Evolutionary conservation across 2,888 invertebrate genomes (phyloP).

Genomic region (Drosophila anomelani): DNA sequence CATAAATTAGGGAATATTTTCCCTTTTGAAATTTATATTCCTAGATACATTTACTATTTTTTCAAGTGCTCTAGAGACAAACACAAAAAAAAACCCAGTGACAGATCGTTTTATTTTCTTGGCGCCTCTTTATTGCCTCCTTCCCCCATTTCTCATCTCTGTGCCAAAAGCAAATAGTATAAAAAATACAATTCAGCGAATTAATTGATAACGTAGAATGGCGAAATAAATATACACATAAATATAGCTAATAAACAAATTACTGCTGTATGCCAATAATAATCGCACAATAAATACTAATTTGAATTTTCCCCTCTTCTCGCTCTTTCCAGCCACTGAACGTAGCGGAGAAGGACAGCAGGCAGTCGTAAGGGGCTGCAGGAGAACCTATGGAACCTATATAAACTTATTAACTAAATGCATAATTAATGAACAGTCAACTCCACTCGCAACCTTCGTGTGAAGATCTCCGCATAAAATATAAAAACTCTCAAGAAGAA

Average conservation of each 20-base stretch:
- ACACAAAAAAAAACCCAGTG: constrained; percentile 22
- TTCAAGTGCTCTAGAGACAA: constrained; percentile 16
- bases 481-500: constrained; percentile 62
- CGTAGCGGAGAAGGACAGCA: constrained; percentile 71
- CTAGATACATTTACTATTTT: background rate
- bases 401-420: constrained; percentile 57
- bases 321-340: constrained; percentile 70
- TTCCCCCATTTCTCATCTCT: constrained; percentile 10
- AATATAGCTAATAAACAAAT: constrained; percentile 36
- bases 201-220: constrained; percentile 43
- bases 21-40: background rate
- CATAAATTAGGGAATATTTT: background rate
- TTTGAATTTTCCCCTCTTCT: constrained; percentile 44
- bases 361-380: constrained; percentile 65
- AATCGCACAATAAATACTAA: constrained; percentile 50
- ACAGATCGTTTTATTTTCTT: constrained; percentile 43
- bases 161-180: background rate
- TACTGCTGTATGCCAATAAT: constrained; percentile 22
- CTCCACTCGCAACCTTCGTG: constrained; percentile 65
- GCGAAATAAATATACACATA: constrained; percentile 20
- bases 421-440: constrained; percentile 71
- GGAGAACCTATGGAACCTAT: constrained; percentile 19
- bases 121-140: constrained; percentile 33
- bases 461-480: constrained; percentile 63
- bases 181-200: constrained; percentile 6